phyloP scores from a whole-genome alignment of 1,140 invertebrate species.

The Drosophila elegans region DNA sequence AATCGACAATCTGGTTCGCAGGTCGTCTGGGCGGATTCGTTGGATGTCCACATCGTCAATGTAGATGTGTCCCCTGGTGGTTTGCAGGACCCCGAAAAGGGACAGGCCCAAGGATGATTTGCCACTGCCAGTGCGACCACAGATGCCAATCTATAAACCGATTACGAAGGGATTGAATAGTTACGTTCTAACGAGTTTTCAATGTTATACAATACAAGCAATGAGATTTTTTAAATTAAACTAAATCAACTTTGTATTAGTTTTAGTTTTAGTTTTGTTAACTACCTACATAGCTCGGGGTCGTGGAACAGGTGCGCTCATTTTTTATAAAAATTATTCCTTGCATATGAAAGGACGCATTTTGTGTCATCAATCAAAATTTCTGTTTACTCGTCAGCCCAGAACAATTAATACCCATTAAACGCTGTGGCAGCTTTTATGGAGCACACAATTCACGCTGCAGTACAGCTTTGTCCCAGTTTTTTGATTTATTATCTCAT shows the following conservation, averaged over 20 bases:
- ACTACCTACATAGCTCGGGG: not conserved
- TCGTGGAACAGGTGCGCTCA: slow-evolving; percentile 17
- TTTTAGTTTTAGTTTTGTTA: not conserved
- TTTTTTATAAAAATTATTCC: slow-evolving; percentile 36
- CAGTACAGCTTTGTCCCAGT: slow-evolving; percentile 5
- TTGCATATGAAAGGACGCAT: not conserved
- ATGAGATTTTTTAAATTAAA: slow-evolving; percentile 1
- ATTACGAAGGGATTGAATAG: slow-evolving; percentile 18
- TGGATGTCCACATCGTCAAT: slow-evolving; percentile 89
- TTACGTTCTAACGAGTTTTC: slow-evolving; percentile 2
- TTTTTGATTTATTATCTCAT: slow-evolving; percentile 39
- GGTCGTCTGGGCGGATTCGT: slow-evolving; percentile 88
- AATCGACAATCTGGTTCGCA: slow-evolving; percentile 93
- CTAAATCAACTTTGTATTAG: not conserved
- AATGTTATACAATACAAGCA: not conserved
- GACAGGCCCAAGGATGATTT: slow-evolving; percentile 91
- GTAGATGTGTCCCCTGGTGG: slow-evolving; percentile 88
- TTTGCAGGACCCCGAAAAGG: slow-evolving; percentile 88
- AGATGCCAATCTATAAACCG: slow-evolving; percentile 89
- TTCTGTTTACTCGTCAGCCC: slow-evolving; percentile 7
- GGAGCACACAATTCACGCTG: not conserved
- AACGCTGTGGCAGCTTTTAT: slow-evolving; percentile 12
- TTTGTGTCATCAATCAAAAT: slow-evolving; percentile 39
- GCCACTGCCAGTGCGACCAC: slow-evolving; percentile 92
- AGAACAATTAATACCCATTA: slow-evolving; percentile 41